Evolutionary conservation across 2,888 invertebrate species (phyloP), one percentile per base, ranked within the genome.

Genomic region (Campaea margaritaria): DNA sequence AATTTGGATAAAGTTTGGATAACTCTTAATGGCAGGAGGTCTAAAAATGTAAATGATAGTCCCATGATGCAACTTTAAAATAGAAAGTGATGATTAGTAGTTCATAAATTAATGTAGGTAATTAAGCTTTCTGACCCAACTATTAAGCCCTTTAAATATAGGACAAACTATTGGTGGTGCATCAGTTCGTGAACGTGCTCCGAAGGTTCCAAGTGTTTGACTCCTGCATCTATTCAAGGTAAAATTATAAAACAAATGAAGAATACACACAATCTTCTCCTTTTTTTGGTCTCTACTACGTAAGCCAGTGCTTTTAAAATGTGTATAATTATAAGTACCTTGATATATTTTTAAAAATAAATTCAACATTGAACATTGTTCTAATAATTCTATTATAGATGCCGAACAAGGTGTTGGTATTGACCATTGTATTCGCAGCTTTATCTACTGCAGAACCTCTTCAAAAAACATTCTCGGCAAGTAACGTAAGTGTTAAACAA

Each of bases 61-160:
- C 21, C 5, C 21, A 21, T 21, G 3, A 21, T 21, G 2, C 31
- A 31, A 3, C 7, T 3, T 9, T 31, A 16, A 9, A 51, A 31
- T 28, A 39, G n/a, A 49, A 49, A 43, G 27, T 41, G 21, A 11
- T 50, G 14, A 50, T 16, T 42, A 42, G 4, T 10, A 42, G 36
- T 36, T 36, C 41, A 9, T 31, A 31, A 9, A 31, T 31, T 31
- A 31, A 31, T 31, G 2, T 7, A 31, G 31, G 9, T 9, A 31
- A 31, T 31, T 31, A 3, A 31, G 7, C 10, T 9, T 31, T 31
- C 21, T 21, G 2, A 5, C 21, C 2, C 2, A 2, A 5, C 21
- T 5, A 21, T 21, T 2, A 21, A 7, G 31, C 31, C 27, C 56
- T 61, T 61, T 61, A 61, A 49, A 61, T 48, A 52, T 34, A 21